These are phyloP conservation scores for Hesperia comma DNA, from an alignment of 2,888 invertebrate species.

Conservation along the genomic window DNA sequence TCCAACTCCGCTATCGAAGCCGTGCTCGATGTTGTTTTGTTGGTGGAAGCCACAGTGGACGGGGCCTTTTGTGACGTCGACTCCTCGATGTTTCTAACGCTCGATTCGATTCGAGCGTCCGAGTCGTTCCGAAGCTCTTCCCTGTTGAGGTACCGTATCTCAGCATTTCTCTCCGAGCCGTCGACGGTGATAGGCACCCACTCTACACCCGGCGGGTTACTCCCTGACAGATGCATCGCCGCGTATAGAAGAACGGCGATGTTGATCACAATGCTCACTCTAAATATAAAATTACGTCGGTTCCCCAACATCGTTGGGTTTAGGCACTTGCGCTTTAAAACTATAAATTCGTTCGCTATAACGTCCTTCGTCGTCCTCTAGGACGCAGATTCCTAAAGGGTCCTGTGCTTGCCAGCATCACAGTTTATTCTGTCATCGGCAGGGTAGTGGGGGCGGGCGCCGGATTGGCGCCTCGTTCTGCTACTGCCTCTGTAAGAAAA, in stretches of 20 bases:
- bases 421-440: slow-evolving; percentile 80
- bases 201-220: slow-evolving; percentile 58
- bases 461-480: slow-evolving; percentile 61
- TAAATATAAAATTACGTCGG: slow-evolving; percentile 88
- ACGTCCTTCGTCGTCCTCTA: slow-evolving; percentile 83
- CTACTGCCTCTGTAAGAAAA: slow-evolving; percentile 67
- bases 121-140: slow-evolving; percentile 64
- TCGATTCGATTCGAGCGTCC: slow-evolving; percentile 57
- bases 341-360: slow-evolving; percentile 59
- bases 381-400: slow-evolving; percentile 81
- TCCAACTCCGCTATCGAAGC: slow-evolving; percentile 65
- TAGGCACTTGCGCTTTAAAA: slow-evolving; percentile 76
- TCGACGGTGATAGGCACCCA: slow-evolving; percentile 72
- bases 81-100: slow-evolving; percentile 60
- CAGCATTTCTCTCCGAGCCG: slow-evolving; percentile 64
- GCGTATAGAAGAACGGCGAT: slow-evolving; percentile 88
- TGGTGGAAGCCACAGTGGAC: slow-evolving; percentile 70
- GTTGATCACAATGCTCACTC: slow-evolving; percentile 89
- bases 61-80: slow-evolving; percentile 73
- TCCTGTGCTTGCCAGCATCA: slow-evolving; percentile 80
- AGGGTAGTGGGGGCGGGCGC: slow-evolving; percentile 67
- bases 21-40: slow-evolving; percentile 75
- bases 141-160: slow-evolving; percentile 58
- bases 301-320: slow-evolving; percentile 71
- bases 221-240: slow-evolving; percentile 85